These are phyloP conservation scores for Thymelicus sylvestris DNA, from an alignment of 2,888 invertebrate species.

Conservation along the genomic window DNA sequence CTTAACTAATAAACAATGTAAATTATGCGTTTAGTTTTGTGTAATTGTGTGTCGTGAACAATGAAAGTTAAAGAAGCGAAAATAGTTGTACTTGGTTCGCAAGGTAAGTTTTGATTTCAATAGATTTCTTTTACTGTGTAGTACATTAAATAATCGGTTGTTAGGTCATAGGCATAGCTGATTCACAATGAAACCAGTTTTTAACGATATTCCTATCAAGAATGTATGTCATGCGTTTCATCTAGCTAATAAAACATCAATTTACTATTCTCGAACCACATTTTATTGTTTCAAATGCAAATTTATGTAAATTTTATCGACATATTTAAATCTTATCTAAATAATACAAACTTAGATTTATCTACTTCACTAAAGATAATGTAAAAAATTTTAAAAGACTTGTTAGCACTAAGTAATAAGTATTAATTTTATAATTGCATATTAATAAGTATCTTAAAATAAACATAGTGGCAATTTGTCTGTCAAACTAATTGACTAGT, in stretches of 20 bases:
- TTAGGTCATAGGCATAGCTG: constrained; percentile 26
- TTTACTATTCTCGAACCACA: too few species aligned
- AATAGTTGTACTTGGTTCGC: constrained; percentile 93
- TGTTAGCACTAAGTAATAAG: too few species aligned
- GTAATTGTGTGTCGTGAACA: constrained; percentile 45
- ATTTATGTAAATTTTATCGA: too few species aligned
- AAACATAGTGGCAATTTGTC: too few species aligned
- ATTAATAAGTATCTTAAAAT: too few species aligned
- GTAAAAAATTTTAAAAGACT: too few species aligned
- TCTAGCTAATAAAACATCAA: background rate
- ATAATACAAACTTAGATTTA: background rate
- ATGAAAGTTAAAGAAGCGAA: constrained; percentile 93
- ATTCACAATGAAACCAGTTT: constrained; percentile 24
- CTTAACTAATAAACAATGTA: constrained; percentile 15
- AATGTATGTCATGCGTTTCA: background rate
- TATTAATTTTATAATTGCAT: too few species aligned
- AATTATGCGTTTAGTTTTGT: constrained; percentile 24
- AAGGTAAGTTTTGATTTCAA: constrained; percentile 83
- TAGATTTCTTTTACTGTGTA: constrained; percentile 5
- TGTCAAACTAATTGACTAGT: too few species aligned
- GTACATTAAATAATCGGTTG: constrained; percentile 28
- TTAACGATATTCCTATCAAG: constrained; percentile 19
- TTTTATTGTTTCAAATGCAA: too few species aligned
- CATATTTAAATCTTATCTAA: too few species aligned
- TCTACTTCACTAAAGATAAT: background rate